Evolutionary conservation across 1,140 invertebrate genomes (phyloP).

Genomic region (Drosophila teissieri): DNA sequence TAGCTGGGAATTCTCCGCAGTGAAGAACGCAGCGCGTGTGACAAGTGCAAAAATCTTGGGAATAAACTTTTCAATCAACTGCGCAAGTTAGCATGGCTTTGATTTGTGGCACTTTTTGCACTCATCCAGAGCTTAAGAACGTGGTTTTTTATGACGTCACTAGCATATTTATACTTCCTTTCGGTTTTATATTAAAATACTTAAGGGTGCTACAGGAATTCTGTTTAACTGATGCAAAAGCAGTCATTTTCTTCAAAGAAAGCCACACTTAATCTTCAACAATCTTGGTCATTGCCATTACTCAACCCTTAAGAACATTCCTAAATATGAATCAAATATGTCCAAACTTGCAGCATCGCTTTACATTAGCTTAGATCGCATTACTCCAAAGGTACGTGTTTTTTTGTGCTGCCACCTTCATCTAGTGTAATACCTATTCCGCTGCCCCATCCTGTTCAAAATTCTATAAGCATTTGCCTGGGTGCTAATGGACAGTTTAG

Average conservation of each 20-base stretch:
- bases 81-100: conserved; percentile 21
- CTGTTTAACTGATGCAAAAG: too few species aligned
- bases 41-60: conserved; percentile 12
- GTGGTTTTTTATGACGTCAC: not conserved
- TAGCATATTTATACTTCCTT: too few species aligned
- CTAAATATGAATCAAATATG: conserved; percentile 1
- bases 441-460: conserved; percentile 29
- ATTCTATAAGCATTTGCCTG: conserved; percentile 59
- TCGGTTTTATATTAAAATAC: too few species aligned
- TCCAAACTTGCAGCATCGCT: conserved; percentile 4
- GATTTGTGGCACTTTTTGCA: conserved; percentile 20
- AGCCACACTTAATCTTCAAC: too few species aligned
- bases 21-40: not conserved
- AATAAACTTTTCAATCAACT: conserved; percentile 74
- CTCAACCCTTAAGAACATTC: too few species aligned
- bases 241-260: too few species aligned
- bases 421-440: not conserved
- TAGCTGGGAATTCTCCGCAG: conserved; percentile 17
- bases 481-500: conserved; percentile 73
- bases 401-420: not conserved
- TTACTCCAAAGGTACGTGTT: conserved; percentile 7
- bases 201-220: too few species aligned
- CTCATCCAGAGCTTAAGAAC: too few species aligned
- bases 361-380: conserved; percentile 12
- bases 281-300: too few species aligned